These are phyloP conservation scores for Clarias batrachus DNA, from an alignment of 2,113 vertebrate species.

Conservation along the genomic window DNA sequence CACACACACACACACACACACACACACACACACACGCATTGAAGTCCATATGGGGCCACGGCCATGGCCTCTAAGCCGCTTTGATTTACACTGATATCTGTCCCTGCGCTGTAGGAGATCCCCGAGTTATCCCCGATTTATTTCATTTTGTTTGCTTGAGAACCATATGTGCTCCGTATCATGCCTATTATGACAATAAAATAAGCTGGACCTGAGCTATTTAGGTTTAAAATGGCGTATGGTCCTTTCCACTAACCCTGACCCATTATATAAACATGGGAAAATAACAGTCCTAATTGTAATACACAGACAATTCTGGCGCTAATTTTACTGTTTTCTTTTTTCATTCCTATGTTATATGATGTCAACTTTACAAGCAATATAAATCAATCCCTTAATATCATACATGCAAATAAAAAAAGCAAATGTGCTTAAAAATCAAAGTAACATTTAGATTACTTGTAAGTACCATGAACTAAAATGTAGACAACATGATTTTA, in stretches of 20 bases:
- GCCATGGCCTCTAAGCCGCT: conserved; percentile 79
- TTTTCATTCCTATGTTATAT: neutral
- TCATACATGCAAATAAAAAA: neutral
- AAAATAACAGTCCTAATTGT: neutral
- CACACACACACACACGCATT: conserved; percentile 67
- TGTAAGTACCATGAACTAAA: neutral
- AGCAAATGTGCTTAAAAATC: neutral
- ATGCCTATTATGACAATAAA: conserved; percentile 30
- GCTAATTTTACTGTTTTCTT: neutral
- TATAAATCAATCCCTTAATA: neutral
- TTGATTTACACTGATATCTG: conserved; percentile 77
- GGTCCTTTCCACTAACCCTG: neutral
- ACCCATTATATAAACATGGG: neutral
- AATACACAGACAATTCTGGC: neutral
- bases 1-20: conserved; percentile 15
- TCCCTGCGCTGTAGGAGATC: conserved; percentile 62
- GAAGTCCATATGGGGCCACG: conserved; percentile 77
- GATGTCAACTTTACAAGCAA: neutral
- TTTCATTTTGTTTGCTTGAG: conserved; percentile 56
- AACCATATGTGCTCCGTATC: conserved; percentile 33
- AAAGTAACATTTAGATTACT: neutral
- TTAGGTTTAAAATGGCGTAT: conserved; percentile 3
- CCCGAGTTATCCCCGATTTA: conserved; percentile 55
- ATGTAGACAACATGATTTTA: neutral
- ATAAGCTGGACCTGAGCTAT: conserved; percentile 8